phyloP scores from a whole-genome alignment of 2,797 vertebrate species.

The Coreius guichenoti region DNA sequence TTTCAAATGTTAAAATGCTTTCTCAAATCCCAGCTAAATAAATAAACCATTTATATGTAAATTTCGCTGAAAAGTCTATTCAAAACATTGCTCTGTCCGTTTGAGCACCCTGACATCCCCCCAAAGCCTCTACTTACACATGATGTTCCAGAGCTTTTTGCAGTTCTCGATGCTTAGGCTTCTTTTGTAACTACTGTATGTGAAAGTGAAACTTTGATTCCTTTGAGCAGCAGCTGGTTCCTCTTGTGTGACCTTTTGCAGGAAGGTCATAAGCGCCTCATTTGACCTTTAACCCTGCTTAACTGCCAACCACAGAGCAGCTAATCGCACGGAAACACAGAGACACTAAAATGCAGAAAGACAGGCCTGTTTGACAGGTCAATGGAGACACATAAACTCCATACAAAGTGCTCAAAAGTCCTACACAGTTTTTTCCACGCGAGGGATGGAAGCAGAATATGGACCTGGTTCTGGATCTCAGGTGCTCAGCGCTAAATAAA shows the following conservation, averaged over 20 bases:
- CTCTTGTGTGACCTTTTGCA: constrained; percentile 18
- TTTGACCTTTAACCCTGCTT: constrained; percentile 40
- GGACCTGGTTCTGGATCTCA: background rate
- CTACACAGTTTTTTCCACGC: background rate
- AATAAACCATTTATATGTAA: background rate
- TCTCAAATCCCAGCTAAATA: background rate
- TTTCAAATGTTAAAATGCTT: background rate
- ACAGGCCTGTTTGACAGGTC: constrained; percentile 47
- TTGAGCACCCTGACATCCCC: background rate
- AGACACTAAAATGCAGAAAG: background rate
- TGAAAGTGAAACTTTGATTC: constrained; percentile 24
- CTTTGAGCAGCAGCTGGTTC: constrained; percentile 19
- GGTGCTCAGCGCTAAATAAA: background rate
- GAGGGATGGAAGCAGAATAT: background rate
- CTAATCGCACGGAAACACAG: constrained; percentile 33
- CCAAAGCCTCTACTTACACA: background rate
- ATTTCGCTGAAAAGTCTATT: background rate
- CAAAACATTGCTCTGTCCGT: background rate
- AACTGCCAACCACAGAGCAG: constrained; percentile 42
- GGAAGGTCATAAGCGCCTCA: constrained; percentile 34
- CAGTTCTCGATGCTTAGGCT: background rate
- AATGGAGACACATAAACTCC: constrained; percentile 33
- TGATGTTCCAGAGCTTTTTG: background rate
- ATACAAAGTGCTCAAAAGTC: background rate
- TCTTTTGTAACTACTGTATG: background rate